Evolutionary conservation across 2,888 invertebrate species (phyloP).

Genomic region (Cyrtodaria siliqua): DNA sequence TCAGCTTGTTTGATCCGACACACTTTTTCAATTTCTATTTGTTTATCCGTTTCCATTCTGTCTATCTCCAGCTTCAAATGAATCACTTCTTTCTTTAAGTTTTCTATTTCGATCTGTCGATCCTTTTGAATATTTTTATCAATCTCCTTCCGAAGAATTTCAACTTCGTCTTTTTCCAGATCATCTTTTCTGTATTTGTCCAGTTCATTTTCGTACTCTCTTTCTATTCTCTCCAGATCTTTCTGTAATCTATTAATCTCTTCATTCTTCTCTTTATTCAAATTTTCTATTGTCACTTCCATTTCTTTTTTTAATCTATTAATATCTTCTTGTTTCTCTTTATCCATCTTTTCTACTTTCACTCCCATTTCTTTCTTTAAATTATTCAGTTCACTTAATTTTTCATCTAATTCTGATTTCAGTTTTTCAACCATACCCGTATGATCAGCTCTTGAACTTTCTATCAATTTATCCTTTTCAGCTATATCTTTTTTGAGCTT

Average conservation of each 20-base stretch:
- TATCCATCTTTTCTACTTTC: conserved; percentile 39
- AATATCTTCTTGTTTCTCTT: conserved; percentile 31
- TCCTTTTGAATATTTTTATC: conserved; percentile 51
- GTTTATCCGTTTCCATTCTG: conserved; percentile 46
- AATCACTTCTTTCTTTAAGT: conserved; percentile 51
- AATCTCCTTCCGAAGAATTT: conserved; percentile 38
- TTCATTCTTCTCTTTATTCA: conserved; percentile 14
- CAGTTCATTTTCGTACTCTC: conserved; percentile 34
- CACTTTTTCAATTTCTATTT: conserved; percentile 47
- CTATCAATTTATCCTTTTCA: conserved; percentile 26
- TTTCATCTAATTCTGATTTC: conserved; percentile 17
- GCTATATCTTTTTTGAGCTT: conserved; percentile 49
- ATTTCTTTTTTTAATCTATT: conserved; percentile 38
- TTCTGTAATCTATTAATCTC: conserved; percentile 40
- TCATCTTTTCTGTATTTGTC: conserved; percentile 43
- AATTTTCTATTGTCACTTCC: conserved; percentile 12
- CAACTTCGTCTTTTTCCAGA: conserved; percentile 41
- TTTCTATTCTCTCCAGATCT: conserved; percentile 36
- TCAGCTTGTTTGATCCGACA: conserved; percentile 45
- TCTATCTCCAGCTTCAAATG: conserved; percentile 51
- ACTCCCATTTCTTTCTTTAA: conserved; percentile 25
- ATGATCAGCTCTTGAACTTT: conserved; percentile 7
- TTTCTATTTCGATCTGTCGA: conserved; percentile 48
- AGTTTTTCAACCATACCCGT: conserved; percentile 7
- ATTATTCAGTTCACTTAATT: conserved; percentile 9